Conservation (phyloP, 2,113 vertebrate genomes). For the Mionectes macconnelli region DNA sequence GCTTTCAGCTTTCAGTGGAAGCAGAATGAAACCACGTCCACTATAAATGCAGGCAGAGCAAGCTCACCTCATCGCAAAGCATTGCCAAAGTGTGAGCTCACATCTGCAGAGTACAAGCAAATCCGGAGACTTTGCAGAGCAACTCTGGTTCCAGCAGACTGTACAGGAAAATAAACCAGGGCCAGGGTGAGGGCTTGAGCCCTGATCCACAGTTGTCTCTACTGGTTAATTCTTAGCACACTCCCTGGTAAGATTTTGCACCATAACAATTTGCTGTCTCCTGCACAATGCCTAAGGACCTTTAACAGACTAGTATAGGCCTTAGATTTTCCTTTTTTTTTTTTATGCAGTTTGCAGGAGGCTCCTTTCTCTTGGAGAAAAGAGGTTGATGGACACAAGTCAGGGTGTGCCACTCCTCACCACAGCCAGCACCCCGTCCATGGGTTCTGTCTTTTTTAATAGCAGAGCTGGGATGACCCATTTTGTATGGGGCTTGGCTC, state of each 20-base stretch:
- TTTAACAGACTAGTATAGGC: not conserved
- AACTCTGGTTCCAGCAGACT: not conserved
- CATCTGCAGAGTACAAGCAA: not conserved
- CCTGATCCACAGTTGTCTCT: not conserved
- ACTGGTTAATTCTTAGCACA: not conserved
- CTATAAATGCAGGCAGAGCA: not conserved
- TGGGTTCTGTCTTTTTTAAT: not conserved
- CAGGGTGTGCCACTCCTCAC: not conserved
- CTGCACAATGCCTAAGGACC: not conserved
- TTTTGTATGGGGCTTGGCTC: not conserved
- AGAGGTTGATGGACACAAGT: not conserved
- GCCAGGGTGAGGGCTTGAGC: not conserved
- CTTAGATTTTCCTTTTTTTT: not conserved
- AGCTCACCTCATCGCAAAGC: not conserved
- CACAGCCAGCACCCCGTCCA: not conserved
- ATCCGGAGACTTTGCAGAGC: not conserved
- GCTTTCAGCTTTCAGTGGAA: not conserved
- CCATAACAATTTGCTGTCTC: not conserved
- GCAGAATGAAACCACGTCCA: not conserved
- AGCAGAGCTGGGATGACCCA: not conserved
- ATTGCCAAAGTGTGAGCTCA: not conserved
- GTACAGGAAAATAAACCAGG: not conserved
- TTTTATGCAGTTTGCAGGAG: not conserved
- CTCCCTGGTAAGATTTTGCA: not conserved
- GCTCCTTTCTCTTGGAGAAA: not conserved